Percentiles rank a stretch among this genome's conserved stretches.
These are phyloP conservation scores for Amphipoea lucens DNA, from an alignment of 2,888 invertebrate species.

Conservation along the genomic window DNA sequence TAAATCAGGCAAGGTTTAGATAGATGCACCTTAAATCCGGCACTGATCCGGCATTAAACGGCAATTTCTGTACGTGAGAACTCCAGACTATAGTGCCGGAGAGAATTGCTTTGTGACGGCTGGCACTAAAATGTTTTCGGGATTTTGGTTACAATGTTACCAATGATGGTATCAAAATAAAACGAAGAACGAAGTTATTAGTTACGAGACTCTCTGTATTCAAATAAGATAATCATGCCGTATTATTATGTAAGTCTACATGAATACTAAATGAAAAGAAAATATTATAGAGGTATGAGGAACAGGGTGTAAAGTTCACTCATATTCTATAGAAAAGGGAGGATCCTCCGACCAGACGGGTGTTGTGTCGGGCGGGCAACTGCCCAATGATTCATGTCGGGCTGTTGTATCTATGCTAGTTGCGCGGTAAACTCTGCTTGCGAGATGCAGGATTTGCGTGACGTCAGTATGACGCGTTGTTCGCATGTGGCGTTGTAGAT, in stretches of 20 bases:
- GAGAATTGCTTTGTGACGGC: slow-evolving; percentile 31
- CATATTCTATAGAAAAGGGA: no score
- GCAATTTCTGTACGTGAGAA: slow-evolving; percentile 66
- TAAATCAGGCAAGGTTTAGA: slow-evolving; percentile 73
- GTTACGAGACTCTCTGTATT: not conserved
- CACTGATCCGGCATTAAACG: slow-evolving; percentile 69
- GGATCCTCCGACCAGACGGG: no score
- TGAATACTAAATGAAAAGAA: not conserved
- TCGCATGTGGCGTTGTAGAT: no score
- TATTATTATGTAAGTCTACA: not conserved
- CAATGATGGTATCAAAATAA: not conserved
- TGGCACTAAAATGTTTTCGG: slow-evolving; percentile 25
- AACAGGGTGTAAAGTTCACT: no score
- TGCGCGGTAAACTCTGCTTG: no score
- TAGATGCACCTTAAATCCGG: slow-evolving; percentile 69
- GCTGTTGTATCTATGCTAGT: no score
- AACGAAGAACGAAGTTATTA: not conserved
- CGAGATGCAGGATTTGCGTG: no score
- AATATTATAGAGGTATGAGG: no score
- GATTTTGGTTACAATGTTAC: not conserved
- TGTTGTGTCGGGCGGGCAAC: no score
- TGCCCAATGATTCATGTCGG: no score
- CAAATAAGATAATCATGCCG: not conserved
- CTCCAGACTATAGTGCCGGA: slow-evolving; percentile 38
- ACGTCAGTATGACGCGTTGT: no score